These are phyloP conservation scores for Clistopyga incitator DNA, from an alignment of 2,888 invertebrate genomes.

Conservation along the genomic window DNA sequence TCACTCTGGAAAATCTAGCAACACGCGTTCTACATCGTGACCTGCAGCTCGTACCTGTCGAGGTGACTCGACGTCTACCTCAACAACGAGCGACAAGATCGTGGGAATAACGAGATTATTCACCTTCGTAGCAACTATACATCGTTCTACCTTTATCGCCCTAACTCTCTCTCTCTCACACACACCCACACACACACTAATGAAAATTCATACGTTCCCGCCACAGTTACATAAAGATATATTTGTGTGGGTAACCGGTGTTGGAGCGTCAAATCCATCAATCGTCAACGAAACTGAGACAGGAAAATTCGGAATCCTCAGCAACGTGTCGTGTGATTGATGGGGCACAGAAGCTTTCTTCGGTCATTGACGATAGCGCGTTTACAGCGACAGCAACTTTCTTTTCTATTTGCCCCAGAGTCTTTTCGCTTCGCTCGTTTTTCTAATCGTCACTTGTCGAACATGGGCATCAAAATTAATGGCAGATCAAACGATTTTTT, in stretches of 20 bases:
- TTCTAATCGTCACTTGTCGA: constrained; percentile 8
- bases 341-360: constrained; percentile 33
- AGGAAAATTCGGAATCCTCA: constrained; percentile 44
- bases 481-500: constrained; percentile 2
- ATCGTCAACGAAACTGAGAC: constrained; percentile 39
- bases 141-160: neutral
- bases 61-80: neutral
- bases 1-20: constrained; percentile 33
- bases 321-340: constrained; percentile 45
- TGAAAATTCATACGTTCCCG: neutral
- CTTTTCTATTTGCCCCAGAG: constrained; percentile 15
- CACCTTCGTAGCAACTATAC: constrained; percentile 68
- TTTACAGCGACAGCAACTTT: constrained; percentile 22
- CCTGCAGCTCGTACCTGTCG: neutral
- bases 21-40: constrained; percentile 26
- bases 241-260: neutral
- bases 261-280: constrained; percentile 42
- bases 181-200: neutral
- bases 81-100: neutral
- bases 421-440: neutral
- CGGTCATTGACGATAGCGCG: constrained; percentile 31
- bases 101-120: constrained; percentile 71
- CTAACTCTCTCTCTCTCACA: too few relatives aligned
- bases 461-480: neutral
- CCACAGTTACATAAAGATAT: neutral